These are phyloP conservation scores for Carassius gibelio DNA, from an alignment of 2,113 vertebrate genomes.

Conservation along the genomic window DNA sequence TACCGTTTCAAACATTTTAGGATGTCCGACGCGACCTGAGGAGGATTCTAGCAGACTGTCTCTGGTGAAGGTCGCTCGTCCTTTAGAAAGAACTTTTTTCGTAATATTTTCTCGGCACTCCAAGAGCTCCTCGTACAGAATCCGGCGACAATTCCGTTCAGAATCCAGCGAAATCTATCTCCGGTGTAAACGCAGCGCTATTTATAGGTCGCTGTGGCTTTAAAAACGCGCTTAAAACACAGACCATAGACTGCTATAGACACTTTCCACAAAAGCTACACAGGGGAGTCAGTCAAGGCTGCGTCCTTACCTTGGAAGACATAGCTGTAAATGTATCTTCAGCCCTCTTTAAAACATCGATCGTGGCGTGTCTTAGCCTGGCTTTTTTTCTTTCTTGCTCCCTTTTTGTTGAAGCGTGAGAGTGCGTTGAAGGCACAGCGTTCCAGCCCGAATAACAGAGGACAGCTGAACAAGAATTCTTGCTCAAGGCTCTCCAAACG, in stretches of 20 bases:
- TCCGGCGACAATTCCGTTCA: not conserved
- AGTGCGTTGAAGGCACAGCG: slow-evolving; percentile 79
- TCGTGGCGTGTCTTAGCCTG: slow-evolving; percentile 64
- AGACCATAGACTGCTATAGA: slow-evolving; percentile 69
- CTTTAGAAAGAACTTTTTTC: slow-evolving; percentile 48
- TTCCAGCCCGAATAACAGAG: slow-evolving; percentile 86
- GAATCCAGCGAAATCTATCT: slow-evolving; percentile 29
- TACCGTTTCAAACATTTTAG: slow-evolving; percentile 83
- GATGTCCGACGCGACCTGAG: slow-evolving; percentile 71
- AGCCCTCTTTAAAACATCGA: slow-evolving; percentile 70
- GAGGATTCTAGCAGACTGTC: slow-evolving; percentile 62
- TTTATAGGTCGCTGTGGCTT: slow-evolving; percentile 73
- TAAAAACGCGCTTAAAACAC: slow-evolving; percentile 65
- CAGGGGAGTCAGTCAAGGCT: slow-evolving; percentile 60
- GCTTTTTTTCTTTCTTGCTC: slow-evolving; percentile 64
- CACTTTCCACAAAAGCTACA: slow-evolving; percentile 73
- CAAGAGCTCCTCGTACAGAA: slow-evolving; percentile 11
- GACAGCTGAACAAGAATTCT: slow-evolving; percentile 81
- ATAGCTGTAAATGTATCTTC: slow-evolving; percentile 75
- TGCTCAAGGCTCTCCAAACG: slow-evolving; percentile 88
- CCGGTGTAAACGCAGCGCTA: slow-evolving; percentile 34
- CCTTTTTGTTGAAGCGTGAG: slow-evolving; percentile 79
- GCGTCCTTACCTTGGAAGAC: slow-evolving; percentile 84
- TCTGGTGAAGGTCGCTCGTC: slow-evolving; percentile 55
- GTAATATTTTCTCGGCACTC: slow-evolving; percentile 3